A percentile compares a stretch with the other conserved stretches of the same genome.
Evolutionary conservation across 2,113 vertebrate genomes (phyloP).

Genomic region (Pyxicephalus adspersus): DNA sequence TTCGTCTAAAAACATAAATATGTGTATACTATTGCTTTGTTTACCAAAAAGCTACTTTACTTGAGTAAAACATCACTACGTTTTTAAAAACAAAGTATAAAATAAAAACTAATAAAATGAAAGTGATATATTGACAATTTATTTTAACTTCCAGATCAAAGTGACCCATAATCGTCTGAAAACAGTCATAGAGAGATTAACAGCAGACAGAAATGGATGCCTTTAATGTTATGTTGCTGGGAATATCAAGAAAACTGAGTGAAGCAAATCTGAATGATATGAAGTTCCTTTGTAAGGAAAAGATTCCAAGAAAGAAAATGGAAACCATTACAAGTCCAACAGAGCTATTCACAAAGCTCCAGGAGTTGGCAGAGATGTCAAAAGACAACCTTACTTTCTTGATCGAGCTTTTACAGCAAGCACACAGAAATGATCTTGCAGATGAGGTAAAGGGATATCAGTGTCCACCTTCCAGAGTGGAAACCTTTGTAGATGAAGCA

Average conservation of each 20-base stretch:
- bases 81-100: not conserved
- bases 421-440: slow-evolving; percentile 64
- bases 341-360: slow-evolving; percentile 67
- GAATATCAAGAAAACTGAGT: slow-evolving; percentile 65
- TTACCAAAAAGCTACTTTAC: not conserved
- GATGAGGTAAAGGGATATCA: slow-evolving; percentile 51
- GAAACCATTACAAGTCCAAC: slow-evolving; percentile 57
- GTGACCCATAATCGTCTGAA: not conserved
- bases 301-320: slow-evolving; percentile 64
- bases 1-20: not conserved
- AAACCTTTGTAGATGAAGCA: not conserved
- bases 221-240: slow-evolving; percentile 64
- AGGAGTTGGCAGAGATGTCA: slow-evolving; percentile 62
- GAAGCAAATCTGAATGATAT: slow-evolving; percentile 4
- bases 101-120: not conserved
- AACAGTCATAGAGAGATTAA: not conserved
- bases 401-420: accelerated
- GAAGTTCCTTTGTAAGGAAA: slow-evolving; percentile 67
- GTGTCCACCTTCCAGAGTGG: accelerated
- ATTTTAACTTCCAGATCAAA: not conserved
- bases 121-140: not conserved
- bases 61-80: not conserved
- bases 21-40: not conserved
- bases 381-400: not conserved
- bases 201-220: slow-evolving; percentile 50